These are phyloP conservation scores for Bostrychus sinensis DNA, from an alignment of 2,113 vertebrate species.

Conservation along the genomic window DNA sequence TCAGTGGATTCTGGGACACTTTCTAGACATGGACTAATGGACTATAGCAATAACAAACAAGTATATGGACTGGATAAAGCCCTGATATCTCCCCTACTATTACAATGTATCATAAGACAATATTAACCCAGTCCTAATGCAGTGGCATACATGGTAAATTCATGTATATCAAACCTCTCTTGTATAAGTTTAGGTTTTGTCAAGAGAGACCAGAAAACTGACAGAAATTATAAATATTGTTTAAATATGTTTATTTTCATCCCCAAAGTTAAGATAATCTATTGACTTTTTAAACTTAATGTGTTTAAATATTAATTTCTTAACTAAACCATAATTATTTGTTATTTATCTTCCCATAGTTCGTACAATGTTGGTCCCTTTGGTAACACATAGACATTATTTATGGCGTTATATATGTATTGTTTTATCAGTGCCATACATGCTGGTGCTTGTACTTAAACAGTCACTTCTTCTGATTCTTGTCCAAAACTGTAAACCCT, in stretches of 20 bases:
- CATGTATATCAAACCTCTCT: slow-evolving; percentile 13
- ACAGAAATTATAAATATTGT: neutral
- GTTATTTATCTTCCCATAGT: neutral
- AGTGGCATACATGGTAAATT: slow-evolving; percentile 30
- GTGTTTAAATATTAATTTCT: neutral
- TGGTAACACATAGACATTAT: slow-evolving; percentile 2
- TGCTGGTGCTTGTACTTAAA: slow-evolving; percentile 54
- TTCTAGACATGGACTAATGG: slow-evolving; percentile 51
- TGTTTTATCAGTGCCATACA: slow-evolving; percentile 51
- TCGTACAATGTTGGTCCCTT: neutral
- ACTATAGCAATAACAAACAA: slow-evolving; percentile 72
- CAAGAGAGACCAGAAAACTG: neutral
- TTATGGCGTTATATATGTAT: slow-evolving; percentile 25
- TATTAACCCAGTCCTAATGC: slow-evolving; percentile 41
- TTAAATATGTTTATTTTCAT: neutral
- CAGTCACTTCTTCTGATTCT: no score
- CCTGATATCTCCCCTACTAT: slow-evolving; percentile 1
- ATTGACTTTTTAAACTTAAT: neutral
- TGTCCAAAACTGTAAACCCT: no score
- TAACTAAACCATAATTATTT: neutral
- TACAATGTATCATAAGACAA: slow-evolving; percentile 15
- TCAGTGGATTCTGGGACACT: slow-evolving; percentile 38
- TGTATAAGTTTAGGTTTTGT: no score
- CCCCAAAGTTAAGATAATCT: slow-evolving; percentile 1
- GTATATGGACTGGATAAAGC: slow-evolving; percentile 34